Base-by-base conservation (phyloP, 2,113 vertebrate genomes). In the Plecturocebus donacophilus region DNA sequence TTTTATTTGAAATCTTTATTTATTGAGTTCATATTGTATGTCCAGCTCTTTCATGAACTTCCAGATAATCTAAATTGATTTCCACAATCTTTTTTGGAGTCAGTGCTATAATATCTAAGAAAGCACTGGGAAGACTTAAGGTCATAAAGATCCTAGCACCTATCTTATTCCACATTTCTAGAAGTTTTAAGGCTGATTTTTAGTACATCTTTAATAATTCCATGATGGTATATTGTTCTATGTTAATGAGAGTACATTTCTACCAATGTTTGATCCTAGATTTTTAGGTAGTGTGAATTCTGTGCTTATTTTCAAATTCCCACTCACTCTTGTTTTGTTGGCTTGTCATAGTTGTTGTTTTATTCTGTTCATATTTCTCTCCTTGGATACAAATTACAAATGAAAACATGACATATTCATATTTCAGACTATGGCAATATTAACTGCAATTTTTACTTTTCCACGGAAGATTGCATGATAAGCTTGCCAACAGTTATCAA, bases 181-280 rank as follows among this genome's bases (percentile, higher is more conserved):
- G 64, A 32, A 61, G 40, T 40, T 47, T 23, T 42, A 61, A 64
- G 77, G 17, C 19, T 88, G 42, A 2, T 38, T 73, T 35, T 81
- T 23, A 87, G 54, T 11, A 30, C 5, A 56, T 49, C 38, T 80
- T 71, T 58, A 49, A 64, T 8, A 38, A 76, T 85, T 40, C 56
- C 13, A 0, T 0, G 17, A 13, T 23, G 19, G 5, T 35, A 13
- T 35, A 23, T 77, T 8, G 11, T 64, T 64, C 17, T 52, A 19
- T 52, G 23, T 76, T 3, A 8, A 40, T 0, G 40, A 52, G 0
- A 25, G 7, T 1, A 0, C 6, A 17, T 17, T 38, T 0, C 4
- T 40, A 49, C 19, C 17, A 64, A 40, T 12, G 38, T 52, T 40
- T 40, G 40, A 35, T 56, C 8, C 8, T 76, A 76, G 30, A 38